Conservation (phyloP, 1,140 invertebrate genomes). For the Trissolcus basalis region DNA sequence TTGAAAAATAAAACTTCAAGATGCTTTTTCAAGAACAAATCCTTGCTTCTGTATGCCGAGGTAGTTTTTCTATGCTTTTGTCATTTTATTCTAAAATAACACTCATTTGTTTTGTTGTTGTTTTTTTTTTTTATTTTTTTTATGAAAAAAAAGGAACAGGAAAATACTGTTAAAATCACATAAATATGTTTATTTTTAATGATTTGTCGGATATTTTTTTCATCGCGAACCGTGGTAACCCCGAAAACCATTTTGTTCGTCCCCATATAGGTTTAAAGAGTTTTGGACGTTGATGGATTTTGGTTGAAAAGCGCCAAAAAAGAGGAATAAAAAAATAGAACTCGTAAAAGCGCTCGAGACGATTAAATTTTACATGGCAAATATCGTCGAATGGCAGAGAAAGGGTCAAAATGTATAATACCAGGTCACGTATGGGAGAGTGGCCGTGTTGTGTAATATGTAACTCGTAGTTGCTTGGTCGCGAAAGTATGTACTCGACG, state of each 20-base stretch:
- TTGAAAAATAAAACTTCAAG: constrained; percentile 40
- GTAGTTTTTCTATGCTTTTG: too few relatives aligned
- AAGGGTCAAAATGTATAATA: constrained; percentile 16
- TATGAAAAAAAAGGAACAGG: too few relatives aligned
- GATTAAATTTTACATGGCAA: constrained; percentile 19
- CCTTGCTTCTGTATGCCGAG: neutral
- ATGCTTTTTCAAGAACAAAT: constrained; percentile 9
- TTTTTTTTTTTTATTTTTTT: too few relatives aligned
- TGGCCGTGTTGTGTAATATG: constrained; percentile 26
- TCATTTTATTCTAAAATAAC: too few relatives aligned
- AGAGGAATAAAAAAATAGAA: constrained; percentile 4
- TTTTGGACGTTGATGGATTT: too few relatives aligned
- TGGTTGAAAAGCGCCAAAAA: neutral
- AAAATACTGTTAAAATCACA: too few relatives aligned
- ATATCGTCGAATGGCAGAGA: neutral
- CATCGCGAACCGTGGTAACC: too few relatives aligned
- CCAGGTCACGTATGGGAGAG: constrained; percentile 10
- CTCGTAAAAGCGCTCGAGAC: neutral
- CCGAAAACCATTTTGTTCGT: too few relatives aligned
- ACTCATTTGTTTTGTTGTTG: too few relatives aligned
- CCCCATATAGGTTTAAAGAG: too few relatives aligned
- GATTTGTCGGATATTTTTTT: too few relatives aligned
- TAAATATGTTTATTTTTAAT: too few relatives aligned
- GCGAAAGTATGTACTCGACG: constrained; percentile 28
- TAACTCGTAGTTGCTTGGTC: constrained; percentile 12